Percentiles rank a stretch among this genome's conserved stretches.
phyloP scores from a whole-genome alignment of 2,888 invertebrate species.

The Tethea ocularis region DNA sequence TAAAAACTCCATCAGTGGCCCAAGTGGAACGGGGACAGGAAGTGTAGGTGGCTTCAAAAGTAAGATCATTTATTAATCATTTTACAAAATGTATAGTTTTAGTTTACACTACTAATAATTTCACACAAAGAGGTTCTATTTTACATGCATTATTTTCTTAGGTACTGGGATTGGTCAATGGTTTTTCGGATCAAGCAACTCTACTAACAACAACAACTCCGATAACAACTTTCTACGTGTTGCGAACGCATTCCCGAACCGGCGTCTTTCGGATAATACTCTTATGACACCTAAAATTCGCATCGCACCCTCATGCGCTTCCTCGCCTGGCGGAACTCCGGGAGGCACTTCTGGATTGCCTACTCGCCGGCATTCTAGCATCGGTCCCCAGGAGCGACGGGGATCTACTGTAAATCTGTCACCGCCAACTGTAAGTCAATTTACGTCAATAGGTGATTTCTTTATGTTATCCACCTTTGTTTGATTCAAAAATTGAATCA shows the following conservation, averaged over 20 bases:
- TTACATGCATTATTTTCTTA: slow-evolving; percentile 24
- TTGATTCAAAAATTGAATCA: not conserved
- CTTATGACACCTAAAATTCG: slow-evolving; percentile 95
- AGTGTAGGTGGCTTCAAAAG: slow-evolving; percentile 58
- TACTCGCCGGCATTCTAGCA: slow-evolving; percentile 94
- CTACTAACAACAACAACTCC: slow-evolving; percentile 85
- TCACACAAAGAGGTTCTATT: not conserved
- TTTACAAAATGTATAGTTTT: slow-evolving; percentile 2
- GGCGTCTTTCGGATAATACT: slow-evolving; percentile 95
- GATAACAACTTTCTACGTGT: slow-evolving; percentile 93
- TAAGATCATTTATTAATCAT: slow-evolving; percentile 22
- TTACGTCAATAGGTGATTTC: slow-evolving; percentile 11
- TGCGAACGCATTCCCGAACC: slow-evolving; percentile 91
- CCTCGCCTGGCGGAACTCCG: slow-evolving; percentile 89
- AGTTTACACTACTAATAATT: not conserved
- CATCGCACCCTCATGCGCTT: slow-evolving; percentile 94
- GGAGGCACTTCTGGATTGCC: slow-evolving; percentile 91
- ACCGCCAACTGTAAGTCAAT: slow-evolving; percentile 92
- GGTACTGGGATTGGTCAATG: slow-evolving; percentile 87
- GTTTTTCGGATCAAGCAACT: slow-evolving; percentile 93
- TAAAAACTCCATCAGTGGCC: slow-evolving; percentile 90
- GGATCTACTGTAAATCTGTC: slow-evolving; percentile 93
- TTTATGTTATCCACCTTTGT: not conserved
- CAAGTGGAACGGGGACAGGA: slow-evolving; percentile 39
- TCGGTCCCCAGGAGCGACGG: slow-evolving; percentile 94